Evolutionary conservation across 2,888 invertebrate genomes (phyloP).

Genomic region (Lycophotia porphyrea): DNA sequence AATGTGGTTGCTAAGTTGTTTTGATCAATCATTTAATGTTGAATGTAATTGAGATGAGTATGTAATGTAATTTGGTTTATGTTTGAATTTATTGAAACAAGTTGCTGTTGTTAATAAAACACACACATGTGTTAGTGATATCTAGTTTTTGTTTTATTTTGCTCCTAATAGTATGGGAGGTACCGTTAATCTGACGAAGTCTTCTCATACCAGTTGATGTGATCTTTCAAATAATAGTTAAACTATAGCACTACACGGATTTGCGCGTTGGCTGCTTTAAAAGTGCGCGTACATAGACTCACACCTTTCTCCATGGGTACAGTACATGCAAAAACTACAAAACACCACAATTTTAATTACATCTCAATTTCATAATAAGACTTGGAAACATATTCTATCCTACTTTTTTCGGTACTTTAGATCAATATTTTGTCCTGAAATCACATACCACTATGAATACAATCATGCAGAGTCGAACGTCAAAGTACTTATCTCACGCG

Average conservation of each 20-base stretch:
- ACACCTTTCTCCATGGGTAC: neutral
- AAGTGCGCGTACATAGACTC: neutral
- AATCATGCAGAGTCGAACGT: constrained; percentile 36
- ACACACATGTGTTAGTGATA: neutral
- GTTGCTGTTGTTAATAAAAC: neutral
- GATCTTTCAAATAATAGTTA: neutral
- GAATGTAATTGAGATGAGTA: neutral
- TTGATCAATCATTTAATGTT: constrained; percentile 30
- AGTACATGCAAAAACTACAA: no score
- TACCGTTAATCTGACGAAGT: neutral
- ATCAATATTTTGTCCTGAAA: neutral
- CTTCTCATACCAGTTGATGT: neutral
- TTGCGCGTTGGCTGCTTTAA: neutral
- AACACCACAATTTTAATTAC: neutral
- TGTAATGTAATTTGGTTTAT: neutral
- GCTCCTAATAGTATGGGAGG: neutral
- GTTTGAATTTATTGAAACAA: neutral
- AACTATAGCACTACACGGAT: neutral
- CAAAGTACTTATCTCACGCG: constrained; percentile 62
- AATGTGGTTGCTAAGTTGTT: constrained; percentile 34
- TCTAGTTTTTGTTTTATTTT: neutral
- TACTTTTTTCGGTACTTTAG: neutral
- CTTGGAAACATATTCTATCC: neutral
- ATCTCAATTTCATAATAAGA: no score
- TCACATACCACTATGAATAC: neutral